Conservation (phyloP, 2,797 vertebrate species). For the Phoeniculus purpureus region DNA sequence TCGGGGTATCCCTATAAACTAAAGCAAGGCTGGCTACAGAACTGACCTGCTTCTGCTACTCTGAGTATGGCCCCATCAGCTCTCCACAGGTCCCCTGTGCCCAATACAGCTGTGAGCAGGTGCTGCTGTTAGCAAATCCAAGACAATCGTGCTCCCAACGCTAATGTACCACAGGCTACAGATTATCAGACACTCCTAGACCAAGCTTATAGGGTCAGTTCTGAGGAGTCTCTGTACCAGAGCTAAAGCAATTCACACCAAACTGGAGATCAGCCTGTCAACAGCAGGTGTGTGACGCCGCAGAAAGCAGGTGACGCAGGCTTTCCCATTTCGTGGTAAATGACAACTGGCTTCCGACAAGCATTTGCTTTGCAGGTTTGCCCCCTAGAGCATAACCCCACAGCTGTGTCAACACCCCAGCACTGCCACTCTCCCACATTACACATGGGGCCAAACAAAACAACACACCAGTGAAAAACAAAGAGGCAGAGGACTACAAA, state of each 20-base stretch:
- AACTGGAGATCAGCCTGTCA: not conserved
- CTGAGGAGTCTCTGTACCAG: too few relatives aligned
- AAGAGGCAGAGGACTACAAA: not conserved
- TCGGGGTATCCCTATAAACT: not conserved
- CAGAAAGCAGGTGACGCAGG: not conserved
- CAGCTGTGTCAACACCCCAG: not conserved
- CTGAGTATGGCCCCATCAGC: rapidly evolving
- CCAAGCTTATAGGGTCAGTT: not conserved
- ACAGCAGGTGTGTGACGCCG: not conserved
- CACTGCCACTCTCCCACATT: rapidly evolving
- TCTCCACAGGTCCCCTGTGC: not conserved
- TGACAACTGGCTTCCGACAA: not conserved
- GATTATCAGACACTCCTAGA: not conserved
- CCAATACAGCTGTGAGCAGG: not conserved
- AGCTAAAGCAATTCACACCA: not conserved
- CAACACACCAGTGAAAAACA: not conserved
- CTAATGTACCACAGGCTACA: not conserved
- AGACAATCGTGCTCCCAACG: not conserved
- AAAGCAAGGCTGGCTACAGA: not conserved
- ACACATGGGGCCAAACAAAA: too few relatives aligned
- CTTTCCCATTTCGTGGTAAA: not conserved
- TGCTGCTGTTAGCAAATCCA: not conserved
- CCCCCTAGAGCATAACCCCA: not conserved
- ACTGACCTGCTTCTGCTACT: not conserved
- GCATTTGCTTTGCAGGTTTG: not conserved